phyloP scores from a whole-genome alignment of 30 jellyfish, hydroid and myxozoan species.

The Hydractinia symbiolongicarpus region DNA sequence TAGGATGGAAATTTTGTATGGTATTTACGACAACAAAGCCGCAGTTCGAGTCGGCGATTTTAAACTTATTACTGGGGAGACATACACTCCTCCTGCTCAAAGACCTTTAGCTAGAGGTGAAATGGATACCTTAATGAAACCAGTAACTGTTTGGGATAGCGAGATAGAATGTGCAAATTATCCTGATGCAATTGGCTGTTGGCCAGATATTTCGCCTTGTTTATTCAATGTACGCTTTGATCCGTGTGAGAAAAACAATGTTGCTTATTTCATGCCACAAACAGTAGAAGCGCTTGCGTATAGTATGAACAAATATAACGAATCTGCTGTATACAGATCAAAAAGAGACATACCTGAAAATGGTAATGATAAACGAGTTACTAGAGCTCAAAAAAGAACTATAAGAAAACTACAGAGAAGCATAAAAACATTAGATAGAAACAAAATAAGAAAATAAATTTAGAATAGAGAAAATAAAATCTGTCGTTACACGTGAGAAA shows the following conservation, averaged over 20 bases:
- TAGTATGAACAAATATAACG: conserved; percentile 60
- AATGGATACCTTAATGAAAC: conserved; percentile 29
- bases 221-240: conserved; percentile 87
- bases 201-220: conserved; percentile 96
- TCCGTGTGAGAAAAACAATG: conserved; percentile 94
- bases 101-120: conserved; percentile 52
- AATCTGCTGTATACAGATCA: conserved; percentile 47
- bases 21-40: conserved; percentile 78
- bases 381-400: not conserved
- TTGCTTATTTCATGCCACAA: conserved; percentile 91
- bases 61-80: conserved; percentile 70
- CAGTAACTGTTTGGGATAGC: conserved; percentile 83
- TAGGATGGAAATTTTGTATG: conserved; percentile 77
- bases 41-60: conserved; percentile 94
- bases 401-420: conserved; percentile 25
- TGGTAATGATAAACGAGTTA: not conserved
- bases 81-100: conserved; percentile 29
- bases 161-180: conserved; percentile 60
- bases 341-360: conserved; percentile 36
- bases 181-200: conserved; percentile 87
- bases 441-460: conserved; percentile 2
- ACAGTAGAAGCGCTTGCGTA: conserved; percentile 77
- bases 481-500: too few relatives aligned
- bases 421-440: conserved; percentile 19
- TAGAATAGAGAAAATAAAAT: too few relatives aligned